Conservation (phyloP, 1,140 invertebrate species). For the Lanistes nyassanus region DNA sequence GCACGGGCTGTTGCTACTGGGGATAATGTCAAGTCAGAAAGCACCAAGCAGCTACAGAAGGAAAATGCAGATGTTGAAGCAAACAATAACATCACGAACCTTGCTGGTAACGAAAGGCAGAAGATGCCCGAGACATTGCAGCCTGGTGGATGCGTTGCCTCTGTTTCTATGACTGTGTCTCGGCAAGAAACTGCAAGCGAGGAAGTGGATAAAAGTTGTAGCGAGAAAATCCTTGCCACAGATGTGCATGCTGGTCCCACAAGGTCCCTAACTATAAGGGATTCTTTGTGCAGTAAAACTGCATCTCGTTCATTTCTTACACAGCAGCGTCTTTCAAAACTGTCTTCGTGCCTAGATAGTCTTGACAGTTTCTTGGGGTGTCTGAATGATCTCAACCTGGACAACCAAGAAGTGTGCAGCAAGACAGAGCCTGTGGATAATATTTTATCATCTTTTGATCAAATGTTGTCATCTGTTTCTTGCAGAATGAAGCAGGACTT, state of each 20-base stretch:
- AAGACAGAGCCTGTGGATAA: slow-evolving; percentile 3
- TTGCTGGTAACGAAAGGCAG: too few relatives aligned
- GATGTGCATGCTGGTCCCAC: too few relatives aligned
- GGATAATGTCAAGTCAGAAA: too few relatives aligned
- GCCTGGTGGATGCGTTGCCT: too few relatives aligned
- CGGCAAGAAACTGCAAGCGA: too few relatives aligned
- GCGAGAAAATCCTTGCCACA: too few relatives aligned
- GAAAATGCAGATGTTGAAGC: too few relatives aligned
- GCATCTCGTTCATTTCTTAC: neutral
- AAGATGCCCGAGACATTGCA: too few relatives aligned
- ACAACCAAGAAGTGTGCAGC: neutral
- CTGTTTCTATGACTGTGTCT: too few relatives aligned
- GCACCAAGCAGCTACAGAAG: too few relatives aligned
- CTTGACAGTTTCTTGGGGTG: slow-evolving; percentile 33
- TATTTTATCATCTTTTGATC: slow-evolving; percentile 6
- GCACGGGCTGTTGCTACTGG: neutral
- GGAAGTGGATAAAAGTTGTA: too few relatives aligned
- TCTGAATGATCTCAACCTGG: slow-evolving; percentile 23
- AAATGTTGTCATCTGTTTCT: neutral
- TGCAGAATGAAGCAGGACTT: neutral
- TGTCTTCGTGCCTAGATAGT: slow-evolving; percentile 24
- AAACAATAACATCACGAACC: too few relatives aligned
- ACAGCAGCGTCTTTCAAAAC: slow-evolving; percentile 16
- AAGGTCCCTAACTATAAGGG: slow-evolving; percentile 1
- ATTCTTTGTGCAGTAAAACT: slow-evolving; percentile 7